Evolutionary conservation across 2,113 vertebrate species (phyloP), one percentile per base, ranked within the genome.

Genomic region (Campylomormyrus tamandua): DNA sequence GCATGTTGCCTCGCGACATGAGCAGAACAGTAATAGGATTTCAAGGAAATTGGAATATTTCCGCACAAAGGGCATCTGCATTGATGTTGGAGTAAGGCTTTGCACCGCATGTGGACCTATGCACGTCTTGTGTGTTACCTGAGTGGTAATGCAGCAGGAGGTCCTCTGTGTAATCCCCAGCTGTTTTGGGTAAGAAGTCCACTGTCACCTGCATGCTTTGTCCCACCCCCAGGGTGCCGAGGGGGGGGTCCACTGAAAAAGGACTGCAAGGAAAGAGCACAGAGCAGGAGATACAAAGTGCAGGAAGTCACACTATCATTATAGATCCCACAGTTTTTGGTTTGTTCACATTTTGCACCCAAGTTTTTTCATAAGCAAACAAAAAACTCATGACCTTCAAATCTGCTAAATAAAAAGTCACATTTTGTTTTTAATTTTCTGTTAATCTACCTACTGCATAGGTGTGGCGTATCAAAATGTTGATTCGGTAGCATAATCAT

Each of bases 71-170:
- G 74, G 35, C 42, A 80, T 42, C 4, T 77, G 15, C 31, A 77
- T 6, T 66, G 9, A 1, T 10, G 24, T 3, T 3, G 8, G n/a
- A 27, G 10, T 11, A 10, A 66, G n/a, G 62, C 27, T 70, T 13
- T 13, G n/a, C n/a, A 31, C 27, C 62, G 1, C 62, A 31, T 31
- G 62, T 4, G 62, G 3, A 17, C 70, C 27, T 77, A 31, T 2
- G 74, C 35, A 35, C 13, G 35, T 19, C 19, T 0, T 17, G 80
- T 6, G 31, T 58, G 53, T 84, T 92, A 97, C 96, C 96, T 93
- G 93, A 97, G 90, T 98, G 95, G 0, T 97, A 98, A 91, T 93
- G 94, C 88, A 98, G 95, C 0, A 93, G 10, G 70, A 98, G 93
- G 90, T 95, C 94, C 2, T 94, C 58, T 0, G 21, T 93, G 89